Conservation (phyloP, 2,888 invertebrate genomes). For the Eristalis intricaria region DNA sequence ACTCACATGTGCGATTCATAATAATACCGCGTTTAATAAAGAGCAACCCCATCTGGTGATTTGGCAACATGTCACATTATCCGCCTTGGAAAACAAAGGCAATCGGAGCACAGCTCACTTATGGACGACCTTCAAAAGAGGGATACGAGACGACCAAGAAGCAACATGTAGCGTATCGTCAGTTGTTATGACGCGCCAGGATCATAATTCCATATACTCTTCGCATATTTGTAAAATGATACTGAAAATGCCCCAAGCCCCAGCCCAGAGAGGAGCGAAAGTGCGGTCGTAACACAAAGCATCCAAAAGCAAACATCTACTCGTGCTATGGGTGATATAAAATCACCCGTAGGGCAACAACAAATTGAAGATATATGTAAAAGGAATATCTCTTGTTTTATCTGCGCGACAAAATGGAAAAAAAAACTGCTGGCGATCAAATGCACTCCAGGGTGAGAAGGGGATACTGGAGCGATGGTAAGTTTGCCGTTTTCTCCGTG, state of each 20-base stretch:
- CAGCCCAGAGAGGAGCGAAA: constrained; percentile 19
- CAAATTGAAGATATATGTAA: constrained; percentile 41
- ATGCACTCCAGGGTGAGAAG: constrained; percentile 5
- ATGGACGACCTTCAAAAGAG: background rate
- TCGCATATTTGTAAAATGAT: constrained; percentile 59
- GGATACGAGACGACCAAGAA: constrained; percentile 15
- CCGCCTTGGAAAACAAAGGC: constrained; percentile 15
- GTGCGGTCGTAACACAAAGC: constrained; percentile 24
- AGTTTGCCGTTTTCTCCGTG: constrained; percentile 8
- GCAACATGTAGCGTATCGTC: constrained; percentile 66
- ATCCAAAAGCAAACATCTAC: constrained; percentile 32
- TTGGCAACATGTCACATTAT: constrained; percentile 60
- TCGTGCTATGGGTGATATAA: constrained; percentile 37
- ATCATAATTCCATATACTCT: constrained; percentile 28
- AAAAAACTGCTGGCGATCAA: constrained; percentile 27
- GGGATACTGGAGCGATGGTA: constrained; percentile 3
- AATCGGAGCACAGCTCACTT: background rate
- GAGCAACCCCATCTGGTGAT: constrained; percentile 51
- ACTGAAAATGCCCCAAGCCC: constrained; percentile 25
- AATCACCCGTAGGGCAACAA: constrained; percentile 25
- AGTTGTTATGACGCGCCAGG: constrained; percentile 60
- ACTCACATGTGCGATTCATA: constrained; percentile 18
- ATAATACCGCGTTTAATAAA: constrained; percentile 54
- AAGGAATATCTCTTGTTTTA: constrained; percentile 24
- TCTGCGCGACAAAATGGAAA: background rate